A percentile compares a stretch with the other conserved stretches of the same genome.
These are phyloP conservation scores for Dendrolimus houi DNA, from an alignment of 2,888 invertebrate species.

Conservation along the genomic window DNA sequence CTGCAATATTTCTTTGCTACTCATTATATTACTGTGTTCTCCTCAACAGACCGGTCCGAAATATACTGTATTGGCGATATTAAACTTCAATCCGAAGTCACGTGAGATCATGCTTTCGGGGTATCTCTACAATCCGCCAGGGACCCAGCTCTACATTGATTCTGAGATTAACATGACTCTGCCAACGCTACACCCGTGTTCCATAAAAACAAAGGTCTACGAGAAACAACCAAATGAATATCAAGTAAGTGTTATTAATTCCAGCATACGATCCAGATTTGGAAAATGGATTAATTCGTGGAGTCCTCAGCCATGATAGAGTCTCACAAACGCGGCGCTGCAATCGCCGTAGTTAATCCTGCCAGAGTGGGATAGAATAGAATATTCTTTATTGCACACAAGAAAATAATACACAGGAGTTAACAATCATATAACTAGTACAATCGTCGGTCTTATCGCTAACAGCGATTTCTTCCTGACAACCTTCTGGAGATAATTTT, in stretches of 20 bases:
- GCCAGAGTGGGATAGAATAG: too few relatives aligned
- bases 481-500: too few relatives aligned
- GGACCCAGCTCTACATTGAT: constrained; percentile 80
- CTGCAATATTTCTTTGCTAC: background rate
- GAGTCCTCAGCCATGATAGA: too few relatives aligned
- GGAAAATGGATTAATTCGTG: too few relatives aligned
- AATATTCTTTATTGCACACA: too few relatives aligned
- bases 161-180: constrained; percentile 83
- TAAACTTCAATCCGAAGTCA: constrained; percentile 63
- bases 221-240: constrained; percentile 82
- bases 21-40: background rate
- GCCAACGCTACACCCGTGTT: constrained; percentile 83
- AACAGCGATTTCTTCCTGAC: too few relatives aligned
- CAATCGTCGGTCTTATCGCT: too few relatives aligned
- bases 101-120: constrained; percentile 56
- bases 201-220: constrained; percentile 78
- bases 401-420: too few relatives aligned
- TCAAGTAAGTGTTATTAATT: constrained; percentile 66
- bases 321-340: too few relatives aligned
- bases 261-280: too few relatives aligned
- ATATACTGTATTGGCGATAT: constrained; percentile 47
- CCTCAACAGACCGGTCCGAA: constrained; percentile 53
- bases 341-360: too few relatives aligned
- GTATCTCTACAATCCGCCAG: constrained; percentile 78
- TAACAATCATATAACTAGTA: too few relatives aligned